phyloP scores from a whole-genome alignment of 2,888 invertebrate species.

The Oligia latruncula region DNA sequence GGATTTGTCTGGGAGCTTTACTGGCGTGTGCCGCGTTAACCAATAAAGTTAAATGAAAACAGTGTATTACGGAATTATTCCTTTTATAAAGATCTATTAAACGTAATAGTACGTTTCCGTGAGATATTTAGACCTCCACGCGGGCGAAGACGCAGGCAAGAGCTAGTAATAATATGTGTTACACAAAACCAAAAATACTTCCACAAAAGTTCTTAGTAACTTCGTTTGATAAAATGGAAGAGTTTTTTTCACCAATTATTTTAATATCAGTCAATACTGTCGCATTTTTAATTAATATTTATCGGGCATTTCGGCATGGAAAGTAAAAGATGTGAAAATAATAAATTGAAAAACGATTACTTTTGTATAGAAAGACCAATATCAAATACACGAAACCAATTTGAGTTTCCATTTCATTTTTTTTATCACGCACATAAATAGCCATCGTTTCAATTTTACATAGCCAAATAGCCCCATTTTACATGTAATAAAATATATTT shows the following conservation, averaged over 20 bases:
- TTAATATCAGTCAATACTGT: neutral
- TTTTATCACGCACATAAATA: neutral
- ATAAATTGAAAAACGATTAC: neutral
- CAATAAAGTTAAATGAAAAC: no score
- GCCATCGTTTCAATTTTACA: neutral
- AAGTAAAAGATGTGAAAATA: neutral
- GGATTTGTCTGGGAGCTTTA: no score
- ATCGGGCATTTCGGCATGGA: neutral
- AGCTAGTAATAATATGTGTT: no score
- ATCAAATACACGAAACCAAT: neutral
- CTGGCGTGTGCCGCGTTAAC: no score
- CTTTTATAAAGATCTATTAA: no score
- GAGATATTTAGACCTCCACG: no score
- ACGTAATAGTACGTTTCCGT: no score
- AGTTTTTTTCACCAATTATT: neutral
- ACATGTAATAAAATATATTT: slow-evolving; percentile 48
- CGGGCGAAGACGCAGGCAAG: no score
- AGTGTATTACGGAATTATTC: no score
- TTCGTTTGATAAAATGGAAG: no score
- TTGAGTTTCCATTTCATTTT: neutral
- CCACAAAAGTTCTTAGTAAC: neutral
- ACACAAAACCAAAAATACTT: no score
- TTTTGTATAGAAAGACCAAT: neutral
- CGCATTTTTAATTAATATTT: neutral
- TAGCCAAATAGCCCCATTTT: slow-evolving; percentile 29